These are phyloP conservation scores for Anthopleura xanthogrammica DNA, from an alignment of 92 coral and sea anemone genomes.

Conservation along the genomic window DNA sequence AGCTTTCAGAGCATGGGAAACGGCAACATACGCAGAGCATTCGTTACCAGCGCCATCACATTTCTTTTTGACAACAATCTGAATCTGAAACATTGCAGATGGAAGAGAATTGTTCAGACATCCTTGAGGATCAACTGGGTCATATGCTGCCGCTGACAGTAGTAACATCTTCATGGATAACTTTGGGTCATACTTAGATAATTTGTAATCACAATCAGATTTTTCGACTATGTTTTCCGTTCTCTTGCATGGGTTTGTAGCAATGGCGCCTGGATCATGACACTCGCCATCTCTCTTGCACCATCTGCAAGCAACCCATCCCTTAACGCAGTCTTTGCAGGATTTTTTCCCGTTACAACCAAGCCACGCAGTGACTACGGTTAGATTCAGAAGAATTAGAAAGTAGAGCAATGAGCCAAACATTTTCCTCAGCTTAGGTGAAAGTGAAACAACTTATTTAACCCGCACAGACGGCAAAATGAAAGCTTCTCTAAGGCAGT, in stretches of 20 bases:
- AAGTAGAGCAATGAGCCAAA: neutral
- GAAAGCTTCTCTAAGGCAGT: neutral
- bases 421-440: neutral
- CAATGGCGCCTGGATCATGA: conserved; percentile 34
- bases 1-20: conserved; percentile 52
- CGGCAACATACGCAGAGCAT: conserved; percentile 64
- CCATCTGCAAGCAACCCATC: conserved; percentile 43
- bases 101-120: conserved; percentile 47
- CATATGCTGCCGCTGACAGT: conserved; percentile 55
- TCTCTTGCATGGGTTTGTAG: conserved; percentile 45
- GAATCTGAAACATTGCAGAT: conserved; percentile 29
- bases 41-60: conserved; percentile 39
- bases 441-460: neutral
- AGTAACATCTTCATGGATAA: conserved; percentile 58
- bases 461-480: neutral
- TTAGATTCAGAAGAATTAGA: neutral
- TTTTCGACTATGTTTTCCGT: conserved; percentile 36
- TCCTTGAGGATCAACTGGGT: conserved; percentile 39
- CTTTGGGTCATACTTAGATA: conserved; percentile 33
- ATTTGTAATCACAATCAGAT: conserved; percentile 9
- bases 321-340: conserved; percentile 22
- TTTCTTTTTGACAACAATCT: conserved; percentile 34
- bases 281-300: conserved; percentile 55
- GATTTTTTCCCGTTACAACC: conserved; percentile 5
- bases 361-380: neutral